Evolutionary conservation across 2,888 invertebrate species (phyloP).

Genomic region (Aspidiotus rigidus): DNA sequence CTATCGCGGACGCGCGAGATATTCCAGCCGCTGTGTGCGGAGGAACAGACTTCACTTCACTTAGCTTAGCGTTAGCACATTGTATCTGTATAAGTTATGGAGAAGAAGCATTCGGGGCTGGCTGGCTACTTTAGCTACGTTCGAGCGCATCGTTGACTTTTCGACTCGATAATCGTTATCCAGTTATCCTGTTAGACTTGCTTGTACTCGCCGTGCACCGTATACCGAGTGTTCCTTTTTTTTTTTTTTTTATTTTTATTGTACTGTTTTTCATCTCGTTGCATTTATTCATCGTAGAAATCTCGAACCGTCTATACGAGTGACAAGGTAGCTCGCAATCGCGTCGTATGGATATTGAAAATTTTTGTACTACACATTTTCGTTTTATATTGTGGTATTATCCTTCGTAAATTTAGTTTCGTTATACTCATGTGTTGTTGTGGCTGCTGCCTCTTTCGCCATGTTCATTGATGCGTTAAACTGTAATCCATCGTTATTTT

Average conservation of each 20-base stretch:
- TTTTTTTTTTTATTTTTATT: slow-evolving; percentile 10
- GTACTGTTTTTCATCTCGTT: not conserved
- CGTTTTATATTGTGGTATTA: not conserved
- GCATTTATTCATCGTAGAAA: not conserved
- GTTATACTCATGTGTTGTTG: slow-evolving; percentile 7
- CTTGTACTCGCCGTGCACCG: too few species aligned
- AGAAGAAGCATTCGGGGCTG: slow-evolving; percentile 12
- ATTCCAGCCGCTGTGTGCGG: slow-evolving; percentile 16
- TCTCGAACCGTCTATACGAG: not conserved
- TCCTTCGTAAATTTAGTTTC: not conserved
- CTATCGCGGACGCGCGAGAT: slow-evolving; percentile 30
- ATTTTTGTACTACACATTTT: not conserved
- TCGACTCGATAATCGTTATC: slow-evolving; percentile 32
- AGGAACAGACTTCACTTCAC: slow-evolving; percentile 7
- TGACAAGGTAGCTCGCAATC: slow-evolving; percentile 1
- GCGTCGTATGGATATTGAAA: not conserved
- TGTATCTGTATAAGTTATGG: slow-evolving; percentile 29
- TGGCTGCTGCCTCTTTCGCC: not conserved
- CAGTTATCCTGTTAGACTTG: slow-evolving; percentile 2
- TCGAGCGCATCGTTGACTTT: slow-evolving; percentile 25
- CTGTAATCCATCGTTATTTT: slow-evolving; percentile 14
- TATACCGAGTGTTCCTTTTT: not conserved
- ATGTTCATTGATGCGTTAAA: slow-evolving; percentile 32
- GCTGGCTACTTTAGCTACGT: not conserved
- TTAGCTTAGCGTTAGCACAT: slow-evolving; percentile 26